Evolutionary conservation across 1,140 invertebrate species (phyloP).

Genomic region (Drosophila auraria): DNA sequence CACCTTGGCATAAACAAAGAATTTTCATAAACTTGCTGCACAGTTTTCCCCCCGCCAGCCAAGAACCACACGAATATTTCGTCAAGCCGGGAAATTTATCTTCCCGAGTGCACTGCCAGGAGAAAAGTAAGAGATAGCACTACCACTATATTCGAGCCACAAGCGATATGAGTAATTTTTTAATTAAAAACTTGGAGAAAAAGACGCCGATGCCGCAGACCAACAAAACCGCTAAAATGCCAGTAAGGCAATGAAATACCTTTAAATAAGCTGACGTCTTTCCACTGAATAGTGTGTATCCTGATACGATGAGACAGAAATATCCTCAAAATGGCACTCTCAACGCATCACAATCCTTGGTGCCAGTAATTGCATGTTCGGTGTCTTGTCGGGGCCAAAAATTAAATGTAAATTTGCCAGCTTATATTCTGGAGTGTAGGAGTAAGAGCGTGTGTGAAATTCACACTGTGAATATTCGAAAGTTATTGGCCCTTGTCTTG

Average conservation of each 20-base stretch:
- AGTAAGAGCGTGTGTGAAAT: neutral
- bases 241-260: constrained; percentile 28
- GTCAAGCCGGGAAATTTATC: constrained; percentile 74
- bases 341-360: neutral
- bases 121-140: constrained; percentile 10
- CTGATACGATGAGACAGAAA: neutral
- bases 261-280: neutral
- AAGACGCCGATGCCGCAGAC: constrained; percentile 23
- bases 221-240: constrained; percentile 56
- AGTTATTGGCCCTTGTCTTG: constrained; percentile 5
- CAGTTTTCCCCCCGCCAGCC: constrained; percentile 48
- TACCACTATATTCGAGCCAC: constrained; percentile 4
- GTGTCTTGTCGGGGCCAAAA: constrained; percentile 32
- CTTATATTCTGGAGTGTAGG: neutral
- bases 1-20: constrained; percentile 69
- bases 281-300: neutral
- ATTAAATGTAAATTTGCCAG: constrained; percentile 48
- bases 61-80: constrained; percentile 75
- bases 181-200: constrained; percentile 70
- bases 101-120: constrained; percentile 15
- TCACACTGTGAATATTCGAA: too few relatives aligned
- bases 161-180: constrained; percentile 73
- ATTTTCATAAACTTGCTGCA: constrained; percentile 80
- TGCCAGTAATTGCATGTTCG: constrained; percentile 38
- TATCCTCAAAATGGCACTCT: constrained; percentile 11